phyloP scores from a whole-genome alignment of 2,888 invertebrate species.

The Tuta absoluta region DNA sequence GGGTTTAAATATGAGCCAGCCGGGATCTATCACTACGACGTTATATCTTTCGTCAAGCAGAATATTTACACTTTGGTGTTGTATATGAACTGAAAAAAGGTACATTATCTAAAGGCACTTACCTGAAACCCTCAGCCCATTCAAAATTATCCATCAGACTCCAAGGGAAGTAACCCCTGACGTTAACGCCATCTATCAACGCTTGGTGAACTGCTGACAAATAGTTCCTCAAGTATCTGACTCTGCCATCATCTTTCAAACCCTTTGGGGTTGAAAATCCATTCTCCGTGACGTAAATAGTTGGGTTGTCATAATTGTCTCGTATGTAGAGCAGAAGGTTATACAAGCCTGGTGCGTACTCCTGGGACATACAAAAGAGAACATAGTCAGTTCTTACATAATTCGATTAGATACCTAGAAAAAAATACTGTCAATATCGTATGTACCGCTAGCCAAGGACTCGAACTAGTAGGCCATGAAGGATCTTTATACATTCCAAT shows the following conservation, averaged over 20 bases:
- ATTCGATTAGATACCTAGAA: too few species aligned
- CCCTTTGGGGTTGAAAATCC: conserved; percentile 64
- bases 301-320: conserved; percentile 36
- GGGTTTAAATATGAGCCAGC: too few species aligned
- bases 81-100: neutral
- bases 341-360: conserved; percentile 38
- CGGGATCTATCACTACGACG: too few species aligned
- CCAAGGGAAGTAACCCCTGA: conserved; percentile 77
- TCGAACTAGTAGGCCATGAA: conserved; percentile 35
- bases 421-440: too few species aligned
- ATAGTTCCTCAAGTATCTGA: conserved; percentile 53
- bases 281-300: conserved; percentile 70
- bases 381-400: too few species aligned
- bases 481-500: conserved; percentile 35
- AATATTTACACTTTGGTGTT: neutral
- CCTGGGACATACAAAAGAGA: conserved; percentile 32
- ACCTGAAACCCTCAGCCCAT: conserved; percentile 53
- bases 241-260: conserved; percentile 55
- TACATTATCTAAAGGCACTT: neutral
- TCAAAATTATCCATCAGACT: conserved; percentile 82
- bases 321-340: conserved; percentile 34
- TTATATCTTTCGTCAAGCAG: too few species aligned
- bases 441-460: conserved; percentile 36
- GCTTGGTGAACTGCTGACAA: conserved; percentile 56
- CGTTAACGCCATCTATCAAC: conserved; percentile 56